Conservation (phyloP, 2,797 vertebrate genomes). For the Lagocephalus sceleratus region DNA sequence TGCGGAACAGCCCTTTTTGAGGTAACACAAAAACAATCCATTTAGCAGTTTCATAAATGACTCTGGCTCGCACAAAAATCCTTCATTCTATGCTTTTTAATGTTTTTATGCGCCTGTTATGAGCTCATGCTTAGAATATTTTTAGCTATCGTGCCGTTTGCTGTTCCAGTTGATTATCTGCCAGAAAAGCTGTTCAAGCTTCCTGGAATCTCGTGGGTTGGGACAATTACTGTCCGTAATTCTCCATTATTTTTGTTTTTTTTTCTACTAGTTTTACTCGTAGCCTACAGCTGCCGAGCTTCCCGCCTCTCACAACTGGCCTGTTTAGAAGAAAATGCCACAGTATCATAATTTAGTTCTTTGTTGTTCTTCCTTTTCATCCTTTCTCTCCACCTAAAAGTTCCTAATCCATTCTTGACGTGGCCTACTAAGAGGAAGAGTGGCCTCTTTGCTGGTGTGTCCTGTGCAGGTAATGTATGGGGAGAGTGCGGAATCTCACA, state of each 20-base stretch:
- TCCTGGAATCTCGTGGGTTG: slow-evolving; percentile 45
- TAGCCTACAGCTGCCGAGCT: slow-evolving; percentile 13
- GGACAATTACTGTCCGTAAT: slow-evolving; percentile 45
- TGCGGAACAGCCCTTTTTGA: not conserved
- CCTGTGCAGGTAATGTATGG: too few relatives aligned
- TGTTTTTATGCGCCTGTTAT: too few relatives aligned
- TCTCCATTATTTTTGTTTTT: slow-evolving; percentile 39
- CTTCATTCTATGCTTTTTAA: too few relatives aligned
- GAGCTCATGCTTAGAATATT: slow-evolving; percentile 27
- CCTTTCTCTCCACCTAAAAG: not conserved
- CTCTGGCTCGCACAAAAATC: too few relatives aligned
- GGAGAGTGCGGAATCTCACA: not conserved
- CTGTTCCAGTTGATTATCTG: slow-evolving; percentile 45
- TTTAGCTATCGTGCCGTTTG: slow-evolving; percentile 46
- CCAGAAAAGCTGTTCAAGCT: slow-evolving; percentile 41
- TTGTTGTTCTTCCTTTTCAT: not conserved
- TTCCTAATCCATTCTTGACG: not conserved
- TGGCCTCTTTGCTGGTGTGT: not conserved
- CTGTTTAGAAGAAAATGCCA: not conserved
- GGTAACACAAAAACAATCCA: slow-evolving; percentile 3
- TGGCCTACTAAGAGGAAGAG: not conserved
- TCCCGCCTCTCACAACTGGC: not conserved
- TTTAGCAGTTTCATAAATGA: too few relatives aligned
- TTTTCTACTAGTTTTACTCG: slow-evolving; percentile 28
- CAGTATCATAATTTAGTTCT: not conserved